phyloP scores from a whole-genome alignment of 2,888 invertebrate genomes.

The Thysanoteuthis rhombus region DNA sequence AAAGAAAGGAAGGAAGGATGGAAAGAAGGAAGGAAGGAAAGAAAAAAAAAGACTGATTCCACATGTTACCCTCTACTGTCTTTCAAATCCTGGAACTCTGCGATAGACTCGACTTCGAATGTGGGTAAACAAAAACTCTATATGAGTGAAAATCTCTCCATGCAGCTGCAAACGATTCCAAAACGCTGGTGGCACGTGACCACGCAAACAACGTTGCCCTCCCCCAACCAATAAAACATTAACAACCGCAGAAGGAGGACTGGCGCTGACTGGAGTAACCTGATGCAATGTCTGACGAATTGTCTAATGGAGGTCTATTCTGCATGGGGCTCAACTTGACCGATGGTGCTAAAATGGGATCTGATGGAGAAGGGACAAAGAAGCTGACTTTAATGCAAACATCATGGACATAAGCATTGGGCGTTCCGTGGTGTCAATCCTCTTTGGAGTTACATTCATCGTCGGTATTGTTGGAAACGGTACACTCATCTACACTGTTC shows the following conservation, averaged over 20 bases:
- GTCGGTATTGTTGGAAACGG: conserved; percentile 87
- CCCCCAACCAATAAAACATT: background rate
- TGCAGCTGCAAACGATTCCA: background rate
- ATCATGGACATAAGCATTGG: conserved; percentile 21
- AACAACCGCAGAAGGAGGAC: background rate
- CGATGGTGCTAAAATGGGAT: background rate
- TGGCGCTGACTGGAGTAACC: background rate
- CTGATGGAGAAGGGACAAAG: background rate
- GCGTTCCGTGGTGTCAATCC: conserved; percentile 81
- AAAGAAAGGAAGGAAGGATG: no score
- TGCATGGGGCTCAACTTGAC: conserved; percentile 35
- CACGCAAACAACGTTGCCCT: no score
- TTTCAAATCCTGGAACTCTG: no score
- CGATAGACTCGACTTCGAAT: background rate
- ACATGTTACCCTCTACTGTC: no score
- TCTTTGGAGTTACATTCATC: conserved; percentile 85
- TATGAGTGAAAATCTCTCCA: background rate
- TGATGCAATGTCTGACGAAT: background rate
- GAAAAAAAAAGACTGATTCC: no score
- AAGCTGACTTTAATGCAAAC: background rate
- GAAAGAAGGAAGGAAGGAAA: no score
- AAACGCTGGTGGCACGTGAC: background rate
- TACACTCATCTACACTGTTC: conserved; percentile 81
- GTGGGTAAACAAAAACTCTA: background rate
- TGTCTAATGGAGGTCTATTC: background rate